Percentiles rank a stretch among this genome's conserved stretches.
phyloP scores from a whole-genome alignment of 2,797 vertebrate species.

The Percopsis omiscomaycus region DNA sequence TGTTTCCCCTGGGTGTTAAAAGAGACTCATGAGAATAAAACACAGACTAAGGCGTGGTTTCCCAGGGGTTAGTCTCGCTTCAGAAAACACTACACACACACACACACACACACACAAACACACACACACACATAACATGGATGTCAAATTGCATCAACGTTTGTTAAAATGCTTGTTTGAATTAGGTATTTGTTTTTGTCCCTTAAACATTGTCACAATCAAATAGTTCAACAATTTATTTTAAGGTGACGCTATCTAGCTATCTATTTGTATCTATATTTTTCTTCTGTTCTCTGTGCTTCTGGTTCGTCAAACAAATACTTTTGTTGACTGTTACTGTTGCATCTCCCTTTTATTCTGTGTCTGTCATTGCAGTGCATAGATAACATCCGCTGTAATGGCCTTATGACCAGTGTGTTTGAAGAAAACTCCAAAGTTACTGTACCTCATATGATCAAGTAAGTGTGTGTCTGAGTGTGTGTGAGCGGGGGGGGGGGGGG shows the following conservation, averaged over 20 bases:
- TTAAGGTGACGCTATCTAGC: no score
- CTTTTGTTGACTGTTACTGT: background rate
- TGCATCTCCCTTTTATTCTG: background rate
- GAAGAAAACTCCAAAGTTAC: slow-evolving; percentile 99
- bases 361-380: slow-evolving; percentile 83
- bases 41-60: slow-evolving; percentile 55
- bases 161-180: background rate
- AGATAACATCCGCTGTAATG: slow-evolving; percentile 98
- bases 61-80: slow-evolving; percentile 33
- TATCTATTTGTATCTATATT: no score
- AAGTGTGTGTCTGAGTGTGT: slow-evolving; percentile 71
- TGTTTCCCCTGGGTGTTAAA: slow-evolving; percentile 51
- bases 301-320: background rate
- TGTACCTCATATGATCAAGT: slow-evolving; percentile 99
- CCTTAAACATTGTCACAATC: background rate
- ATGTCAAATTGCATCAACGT: background rate
- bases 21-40: slow-evolving; percentile 65
- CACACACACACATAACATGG: background rate
- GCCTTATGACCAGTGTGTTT: slow-evolving; percentile 97
- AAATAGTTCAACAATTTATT: background rate
- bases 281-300: no score
- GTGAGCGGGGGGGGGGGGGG: slow-evolving; percentile 62
- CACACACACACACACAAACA: slow-evolving; percentile 48
- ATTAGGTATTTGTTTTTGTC: background rate
- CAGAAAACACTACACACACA: slow-evolving; percentile 13